phyloP scores from a whole-genome alignment of 2,113 vertebrate genomes.

The Donacobius atricapilla region DNA sequence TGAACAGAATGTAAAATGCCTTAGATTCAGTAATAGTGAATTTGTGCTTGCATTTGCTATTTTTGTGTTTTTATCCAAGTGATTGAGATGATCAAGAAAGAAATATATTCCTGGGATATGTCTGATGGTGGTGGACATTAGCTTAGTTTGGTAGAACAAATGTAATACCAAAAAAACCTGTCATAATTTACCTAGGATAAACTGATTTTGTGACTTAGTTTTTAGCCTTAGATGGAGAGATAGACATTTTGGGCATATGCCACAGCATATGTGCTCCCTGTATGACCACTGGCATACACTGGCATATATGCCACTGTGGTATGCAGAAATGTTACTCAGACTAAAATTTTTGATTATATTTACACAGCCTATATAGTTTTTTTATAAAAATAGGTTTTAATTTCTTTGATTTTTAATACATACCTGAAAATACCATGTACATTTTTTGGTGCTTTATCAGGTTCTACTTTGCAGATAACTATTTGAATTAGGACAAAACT shows the following conservation, averaged over 20 bases:
- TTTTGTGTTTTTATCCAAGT: neutral
- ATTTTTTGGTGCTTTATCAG: neutral
- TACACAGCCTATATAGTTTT: neutral
- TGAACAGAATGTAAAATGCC: neutral
- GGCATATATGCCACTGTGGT: neutral
- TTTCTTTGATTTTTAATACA: neutral
- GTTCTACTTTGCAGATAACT: neutral
- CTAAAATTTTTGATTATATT: neutral
- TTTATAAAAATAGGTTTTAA: neutral
- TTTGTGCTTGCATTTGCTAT: neutral
- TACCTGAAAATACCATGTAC: neutral
- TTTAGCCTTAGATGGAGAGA: neutral
- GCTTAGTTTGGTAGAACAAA: neutral
- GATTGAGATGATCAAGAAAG: neutral
- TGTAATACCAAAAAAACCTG: neutral
- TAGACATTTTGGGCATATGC: neutral
- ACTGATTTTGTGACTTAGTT: neutral
- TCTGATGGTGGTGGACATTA: neutral
- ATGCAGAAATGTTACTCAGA: neutral
- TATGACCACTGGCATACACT: neutral
- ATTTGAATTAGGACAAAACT: neutral
- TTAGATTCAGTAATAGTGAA: neutral
- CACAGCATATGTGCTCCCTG: neutral
- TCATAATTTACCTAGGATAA: neutral
- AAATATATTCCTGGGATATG: neutral